These are phyloP conservation scores for Paradisaea rubra DNA, from an alignment of 2,113 vertebrate species.

Conservation along the genomic window DNA sequence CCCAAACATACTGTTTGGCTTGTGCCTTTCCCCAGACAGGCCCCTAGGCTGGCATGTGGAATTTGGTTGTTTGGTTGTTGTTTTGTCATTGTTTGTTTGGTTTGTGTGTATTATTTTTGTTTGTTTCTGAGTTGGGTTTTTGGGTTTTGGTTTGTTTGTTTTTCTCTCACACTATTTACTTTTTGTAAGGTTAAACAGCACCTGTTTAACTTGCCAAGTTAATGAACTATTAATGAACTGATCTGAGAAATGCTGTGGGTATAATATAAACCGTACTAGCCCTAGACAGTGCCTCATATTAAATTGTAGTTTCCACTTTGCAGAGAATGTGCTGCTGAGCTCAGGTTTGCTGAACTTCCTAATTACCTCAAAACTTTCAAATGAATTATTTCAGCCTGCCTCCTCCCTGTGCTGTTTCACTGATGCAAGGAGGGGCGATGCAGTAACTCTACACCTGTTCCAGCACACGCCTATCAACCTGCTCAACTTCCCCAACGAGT, in stretches of 20 bases:
- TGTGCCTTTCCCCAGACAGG: not conserved
- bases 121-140: not conserved
- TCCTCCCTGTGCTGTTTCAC: constrained; percentile 42
- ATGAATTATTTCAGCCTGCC: not conserved
- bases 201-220: not conserved
- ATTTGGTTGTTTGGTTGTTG: not conserved
- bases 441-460: constrained; percentile 88
- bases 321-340: not conserved
- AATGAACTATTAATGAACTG: not conserved
- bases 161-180: not conserved
- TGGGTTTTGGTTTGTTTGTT: not conserved
- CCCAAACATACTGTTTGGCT: not conserved
- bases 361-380: not conserved
- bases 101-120: not conserved
- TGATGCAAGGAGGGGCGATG: constrained; percentile 75
- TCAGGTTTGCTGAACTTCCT: constrained; percentile 10
- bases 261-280: not conserved
- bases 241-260: not conserved
- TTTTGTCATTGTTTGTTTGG: not conserved
- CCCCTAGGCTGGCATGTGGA: not conserved
- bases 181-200: not conserved
- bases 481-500: constrained; percentile 80
- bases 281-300: not conserved
- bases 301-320: not conserved
- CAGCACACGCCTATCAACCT: constrained; percentile 76